Evolutionary conservation across 2,888 invertebrate species (phyloP).

Genomic region (Lasioglossum zephyrum): DNA sequence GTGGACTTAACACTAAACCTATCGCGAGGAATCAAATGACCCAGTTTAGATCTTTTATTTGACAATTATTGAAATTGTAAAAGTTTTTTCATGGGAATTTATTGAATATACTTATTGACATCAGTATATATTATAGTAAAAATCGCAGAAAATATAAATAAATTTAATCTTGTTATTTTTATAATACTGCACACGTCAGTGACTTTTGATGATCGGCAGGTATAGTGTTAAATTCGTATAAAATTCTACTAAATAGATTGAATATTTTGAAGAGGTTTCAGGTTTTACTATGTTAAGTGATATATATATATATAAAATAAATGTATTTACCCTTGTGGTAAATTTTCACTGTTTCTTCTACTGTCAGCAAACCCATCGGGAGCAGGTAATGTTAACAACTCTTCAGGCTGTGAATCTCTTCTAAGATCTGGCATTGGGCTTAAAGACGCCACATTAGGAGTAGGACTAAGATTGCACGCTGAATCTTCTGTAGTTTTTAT

Average conservation of each 20-base stretch:
- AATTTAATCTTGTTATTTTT: no score
- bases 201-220: no score
- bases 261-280: neutral
- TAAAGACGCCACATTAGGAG: slow-evolving; percentile 86
- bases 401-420: slow-evolving; percentile 87
- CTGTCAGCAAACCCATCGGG: slow-evolving; percentile 94
- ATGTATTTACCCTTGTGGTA: slow-evolving; percentile 72
- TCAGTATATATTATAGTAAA: no score
- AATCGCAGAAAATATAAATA: no score
- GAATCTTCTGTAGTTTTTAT: slow-evolving; percentile 84
- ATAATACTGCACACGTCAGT: no score
- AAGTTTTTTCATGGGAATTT: no score
- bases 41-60: no score
- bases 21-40: no score
- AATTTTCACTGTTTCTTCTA: slow-evolving; percentile 85
- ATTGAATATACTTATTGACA: no score
- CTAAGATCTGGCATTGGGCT: slow-evolving; percentile 89
- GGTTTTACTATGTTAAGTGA: neutral
- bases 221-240: neutral
- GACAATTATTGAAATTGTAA: no score
- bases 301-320: neutral
- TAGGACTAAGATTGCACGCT: slow-evolving; percentile 85
- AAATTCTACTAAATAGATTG: neutral
- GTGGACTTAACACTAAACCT: no score
- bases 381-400: slow-evolving; percentile 88